phyloP scores from a whole-genome alignment of 2,797 vertebrate genomes.

The Acropternis orthonyx region DNA sequence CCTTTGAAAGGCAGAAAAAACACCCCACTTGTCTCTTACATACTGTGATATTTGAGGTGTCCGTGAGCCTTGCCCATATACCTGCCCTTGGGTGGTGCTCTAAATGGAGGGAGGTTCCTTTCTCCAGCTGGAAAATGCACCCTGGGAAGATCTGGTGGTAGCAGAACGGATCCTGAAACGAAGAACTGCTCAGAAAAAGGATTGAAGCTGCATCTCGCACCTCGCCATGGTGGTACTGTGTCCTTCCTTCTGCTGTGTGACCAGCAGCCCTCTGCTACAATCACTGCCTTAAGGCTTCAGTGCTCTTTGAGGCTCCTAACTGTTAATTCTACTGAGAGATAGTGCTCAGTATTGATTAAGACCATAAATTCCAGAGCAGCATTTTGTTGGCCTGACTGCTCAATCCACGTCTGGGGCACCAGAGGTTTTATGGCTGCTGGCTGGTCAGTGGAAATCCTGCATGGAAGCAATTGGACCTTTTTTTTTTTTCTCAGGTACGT shows the following conservation, averaged over 20 bases:
- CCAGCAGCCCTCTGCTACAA: background rate
- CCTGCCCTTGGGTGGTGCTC: background rate
- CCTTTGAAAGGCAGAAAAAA: background rate
- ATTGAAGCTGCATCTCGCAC: background rate
- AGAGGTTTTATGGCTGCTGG: background rate
- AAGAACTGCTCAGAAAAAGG: background rate
- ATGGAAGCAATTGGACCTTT: background rate
- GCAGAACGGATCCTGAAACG: background rate
- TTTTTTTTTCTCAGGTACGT: background rate
- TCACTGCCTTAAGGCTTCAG: background rate
- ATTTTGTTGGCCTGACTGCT: background rate
- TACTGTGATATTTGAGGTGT: background rate
- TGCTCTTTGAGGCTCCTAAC: background rate
- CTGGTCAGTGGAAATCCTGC: background rate
- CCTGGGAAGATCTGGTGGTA: background rate
- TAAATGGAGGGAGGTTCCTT: background rate
- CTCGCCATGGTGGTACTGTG: background rate
- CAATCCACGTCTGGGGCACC: background rate
- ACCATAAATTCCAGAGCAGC: rapidly evolving
- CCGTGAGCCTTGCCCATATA: background rate
- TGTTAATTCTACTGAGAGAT: background rate
- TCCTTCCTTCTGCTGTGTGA: background rate
- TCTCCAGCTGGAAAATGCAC: background rate
- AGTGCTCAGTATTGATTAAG: background rate
- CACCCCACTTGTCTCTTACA: background rate